Conservation (phyloP, 2,113 vertebrate species). For the Gasterosteus aculeatus region DNA sequence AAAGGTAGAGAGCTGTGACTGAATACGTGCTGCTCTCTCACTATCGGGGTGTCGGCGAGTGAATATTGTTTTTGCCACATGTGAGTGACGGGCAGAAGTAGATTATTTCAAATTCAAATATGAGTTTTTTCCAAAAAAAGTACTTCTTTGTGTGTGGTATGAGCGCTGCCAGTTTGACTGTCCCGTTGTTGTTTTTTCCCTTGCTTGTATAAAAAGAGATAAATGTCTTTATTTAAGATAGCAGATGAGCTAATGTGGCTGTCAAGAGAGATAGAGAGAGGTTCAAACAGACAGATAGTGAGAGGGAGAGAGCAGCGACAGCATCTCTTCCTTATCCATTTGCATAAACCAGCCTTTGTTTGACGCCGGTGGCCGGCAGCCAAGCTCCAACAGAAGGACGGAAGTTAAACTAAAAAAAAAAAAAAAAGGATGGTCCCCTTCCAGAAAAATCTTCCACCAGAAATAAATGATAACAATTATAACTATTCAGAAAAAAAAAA, state of each 20-base stretch:
- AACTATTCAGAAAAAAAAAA: constrained; percentile 54
- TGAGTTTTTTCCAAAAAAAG: constrained; percentile 33
- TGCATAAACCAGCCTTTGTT: constrained; percentile 87
- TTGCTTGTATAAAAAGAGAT: constrained; percentile 55
- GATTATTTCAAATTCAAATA: constrained; percentile 60
- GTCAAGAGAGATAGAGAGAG: constrained; percentile 65
- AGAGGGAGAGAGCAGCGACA: constrained; percentile 62
- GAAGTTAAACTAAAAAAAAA: constrained; percentile 83
- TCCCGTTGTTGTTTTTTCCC: constrained; percentile 16
- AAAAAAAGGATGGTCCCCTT: constrained; percentile 77
- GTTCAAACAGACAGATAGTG: constrained; percentile 52
- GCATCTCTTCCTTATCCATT: constrained; percentile 78
- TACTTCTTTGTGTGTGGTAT: constrained; percentile 32
- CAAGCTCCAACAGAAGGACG: constrained; percentile 83
- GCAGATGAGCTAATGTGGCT: constrained; percentile 67
- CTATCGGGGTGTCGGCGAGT: constrained; percentile 14
- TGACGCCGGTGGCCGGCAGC: constrained; percentile 80
- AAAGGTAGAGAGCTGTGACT: background rate
- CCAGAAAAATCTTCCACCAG: constrained; percentile 76
- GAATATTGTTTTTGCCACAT: constrained; percentile 35
- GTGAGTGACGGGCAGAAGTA: constrained; percentile 46
- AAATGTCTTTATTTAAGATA: constrained; percentile 70
- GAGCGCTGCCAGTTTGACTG: constrained; percentile 40
- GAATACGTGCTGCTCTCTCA: background rate
- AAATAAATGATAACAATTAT: constrained; percentile 77